Evolutionary conservation across 2,888 invertebrate genomes (phyloP), one percentile per base, ranked within the genome.

Genomic region (Andricus quercusramuli): DNA sequence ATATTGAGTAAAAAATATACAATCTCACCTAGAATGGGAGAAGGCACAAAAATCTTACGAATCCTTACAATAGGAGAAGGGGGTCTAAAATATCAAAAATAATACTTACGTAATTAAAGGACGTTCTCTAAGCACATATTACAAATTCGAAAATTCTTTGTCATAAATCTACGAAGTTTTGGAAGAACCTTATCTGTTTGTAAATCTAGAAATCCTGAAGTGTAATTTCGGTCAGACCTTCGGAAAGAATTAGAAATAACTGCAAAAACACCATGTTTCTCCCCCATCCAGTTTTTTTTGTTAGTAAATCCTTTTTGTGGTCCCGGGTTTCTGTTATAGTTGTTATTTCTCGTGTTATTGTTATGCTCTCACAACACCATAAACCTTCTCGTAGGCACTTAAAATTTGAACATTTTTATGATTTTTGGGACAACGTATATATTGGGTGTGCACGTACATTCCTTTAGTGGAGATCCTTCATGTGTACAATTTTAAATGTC

Each of bases 401-500:
- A 25, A 62, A 62, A 15, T 15, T 62, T 25, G 5, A 25, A 62
- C 25, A 47, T 47, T 68, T 68, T 68, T 68, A 68, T 17, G 25
- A 68, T 47, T 68, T 25, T 62, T 62, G 62, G 15, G 15, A 11
- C 13, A 62, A 25, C 62, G 62, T 25, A 15, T 25, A 15, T 62
- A 29, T 62, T 56, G 56, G 20, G n/a, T 20, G n/a, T 62, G 25
- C 62, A 62, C 13, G n/a, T 9, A 29, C 25, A 15, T 25, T 62
- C 62, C 62, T 15, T n/a, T 25, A 25, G 25, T 1, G 5, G 62
- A 70, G 56, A 56, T 56, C 44, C 47, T 70, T 74, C n/a, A 74
- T 37, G n/a, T 74, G 56, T 74, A 32, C n/a, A 74, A n/a, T 32
- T 32, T 74, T 74, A 56, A 74, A 56, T 56, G 11, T 74, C 20